Evolutionary conservation across 2,888 invertebrate species (phyloP).

Genomic region (Polydrusus tereticollis): DNA sequence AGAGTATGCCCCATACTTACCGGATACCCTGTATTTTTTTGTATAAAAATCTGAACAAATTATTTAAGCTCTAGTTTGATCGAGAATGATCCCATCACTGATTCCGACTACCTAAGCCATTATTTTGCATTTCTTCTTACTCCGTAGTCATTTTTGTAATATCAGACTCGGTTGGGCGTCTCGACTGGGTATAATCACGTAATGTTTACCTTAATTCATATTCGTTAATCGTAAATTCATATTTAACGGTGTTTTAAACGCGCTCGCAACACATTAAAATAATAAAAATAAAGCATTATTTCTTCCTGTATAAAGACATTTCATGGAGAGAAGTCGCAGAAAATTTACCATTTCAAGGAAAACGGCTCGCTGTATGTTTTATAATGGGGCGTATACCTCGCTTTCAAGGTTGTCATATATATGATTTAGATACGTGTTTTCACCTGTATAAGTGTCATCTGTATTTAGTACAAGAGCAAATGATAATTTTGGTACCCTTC

Average conservation of each 20-base stretch:
- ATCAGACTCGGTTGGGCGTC: slow-evolving; percentile 25
- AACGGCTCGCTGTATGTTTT: slow-evolving; percentile 6
- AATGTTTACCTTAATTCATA: slow-evolving; percentile 50
- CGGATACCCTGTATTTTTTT: too few species aligned
- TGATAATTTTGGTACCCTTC: too few species aligned
- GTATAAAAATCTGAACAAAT: too few species aligned
- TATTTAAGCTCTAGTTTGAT: too few species aligned
- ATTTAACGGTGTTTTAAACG: slow-evolving; percentile 44
- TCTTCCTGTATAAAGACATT: slow-evolving; percentile 26
- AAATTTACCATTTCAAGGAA: slow-evolving; percentile 23
- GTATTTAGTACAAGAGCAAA: background rate
- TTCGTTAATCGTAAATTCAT: slow-evolving; percentile 49
- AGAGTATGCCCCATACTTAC: too few species aligned
- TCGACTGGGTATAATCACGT: slow-evolving; percentile 32
- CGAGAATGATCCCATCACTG: background rate
- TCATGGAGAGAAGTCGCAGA: slow-evolving; percentile 14
- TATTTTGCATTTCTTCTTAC: slow-evolving; percentile 2
- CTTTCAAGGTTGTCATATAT: background rate
- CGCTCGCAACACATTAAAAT: slow-evolving; percentile 34
- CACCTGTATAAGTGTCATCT: background rate
- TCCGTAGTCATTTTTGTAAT: background rate
- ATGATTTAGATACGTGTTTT: background rate
- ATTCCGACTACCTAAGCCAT: background rate
- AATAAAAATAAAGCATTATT: slow-evolving; percentile 35
- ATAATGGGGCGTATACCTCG: background rate